These are phyloP conservation scores for Dendrocopos noguchii DNA, from an alignment of 2,113 vertebrate genomes.

Conservation along the genomic window DNA sequence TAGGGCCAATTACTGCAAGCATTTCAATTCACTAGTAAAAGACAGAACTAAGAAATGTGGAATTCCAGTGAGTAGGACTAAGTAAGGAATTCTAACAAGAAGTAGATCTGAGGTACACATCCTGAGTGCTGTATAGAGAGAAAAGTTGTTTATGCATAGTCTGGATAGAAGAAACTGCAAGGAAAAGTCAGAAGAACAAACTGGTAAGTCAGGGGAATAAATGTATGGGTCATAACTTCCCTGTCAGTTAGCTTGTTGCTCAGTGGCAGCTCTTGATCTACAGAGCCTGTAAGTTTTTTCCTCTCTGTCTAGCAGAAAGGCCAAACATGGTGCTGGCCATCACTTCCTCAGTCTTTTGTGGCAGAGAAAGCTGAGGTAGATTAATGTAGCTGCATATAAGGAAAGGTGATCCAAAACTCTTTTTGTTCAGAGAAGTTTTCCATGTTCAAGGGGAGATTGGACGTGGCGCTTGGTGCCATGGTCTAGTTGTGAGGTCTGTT, in stretches of 20 bases:
- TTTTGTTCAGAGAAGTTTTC: not conserved
- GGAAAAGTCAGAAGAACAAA: not conserved
- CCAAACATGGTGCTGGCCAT: not conserved
- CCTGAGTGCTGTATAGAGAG: rapidly evolving
- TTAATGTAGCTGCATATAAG: not conserved
- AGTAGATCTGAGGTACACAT: not conserved
- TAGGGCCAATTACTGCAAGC: not conserved
- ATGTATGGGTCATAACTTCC: not conserved
- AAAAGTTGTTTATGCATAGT: not conserved
- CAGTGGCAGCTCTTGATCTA: not conserved
- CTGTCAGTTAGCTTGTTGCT: not conserved
- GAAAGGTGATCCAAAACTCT: not conserved
- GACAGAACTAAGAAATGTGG: not conserved
- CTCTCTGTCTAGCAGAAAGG: not conserved
- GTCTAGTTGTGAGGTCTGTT: no score
- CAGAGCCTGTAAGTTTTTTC: rapidly evolving
- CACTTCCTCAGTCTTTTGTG: not conserved
- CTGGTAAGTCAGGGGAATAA: not conserved
- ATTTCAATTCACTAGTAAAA: not conserved
- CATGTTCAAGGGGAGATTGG: no score
- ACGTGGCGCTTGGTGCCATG: no score
- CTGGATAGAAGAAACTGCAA: not conserved
- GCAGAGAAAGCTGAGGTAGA: not conserved
- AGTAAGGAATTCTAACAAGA: not conserved
- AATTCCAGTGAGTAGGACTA: not conserved